These are phyloP conservation scores for Drosophila elegans DNA, from an alignment of 1,140 invertebrate genomes.

Conservation along the genomic window DNA sequence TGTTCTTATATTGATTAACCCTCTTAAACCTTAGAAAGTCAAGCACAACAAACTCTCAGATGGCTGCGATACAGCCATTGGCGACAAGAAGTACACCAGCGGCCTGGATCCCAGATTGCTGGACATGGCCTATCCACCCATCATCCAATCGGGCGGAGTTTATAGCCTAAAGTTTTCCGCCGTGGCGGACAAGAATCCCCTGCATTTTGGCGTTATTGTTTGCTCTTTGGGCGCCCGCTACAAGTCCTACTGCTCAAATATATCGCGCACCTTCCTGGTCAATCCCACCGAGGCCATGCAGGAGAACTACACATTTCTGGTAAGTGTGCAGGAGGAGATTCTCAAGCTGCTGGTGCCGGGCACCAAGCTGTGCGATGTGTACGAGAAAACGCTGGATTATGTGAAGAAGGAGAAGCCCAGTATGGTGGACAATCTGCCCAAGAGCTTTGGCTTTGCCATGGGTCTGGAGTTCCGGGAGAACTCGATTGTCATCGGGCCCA, in stretches of 20 bases:
- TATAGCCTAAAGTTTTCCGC: slow-evolving; percentile 99
- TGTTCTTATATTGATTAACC: neutral
- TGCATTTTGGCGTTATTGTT: slow-evolving; percentile 98
- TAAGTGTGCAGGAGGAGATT: slow-evolving; percentile 96
- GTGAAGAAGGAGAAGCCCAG: slow-evolving; percentile 95
- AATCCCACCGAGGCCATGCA: slow-evolving; percentile 94
- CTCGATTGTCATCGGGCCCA: slow-evolving; percentile 95
- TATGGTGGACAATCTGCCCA: slow-evolving; percentile 96
- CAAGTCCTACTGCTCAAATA: slow-evolving; percentile 99
- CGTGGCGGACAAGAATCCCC: slow-evolving; percentile 95
- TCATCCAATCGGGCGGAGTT: slow-evolving; percentile 98
- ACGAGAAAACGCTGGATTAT: slow-evolving; percentile 92
- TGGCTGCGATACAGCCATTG: slow-evolving; percentile 95
- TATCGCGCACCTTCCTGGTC: slow-evolving; percentile 98
- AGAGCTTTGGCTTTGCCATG: slow-evolving; percentile 98
- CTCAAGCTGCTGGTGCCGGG: slow-evolving; percentile 94
- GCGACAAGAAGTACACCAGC: slow-evolving; percentile 97
- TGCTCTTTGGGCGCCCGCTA: slow-evolving; percentile 97
- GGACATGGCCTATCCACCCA: slow-evolving; percentile 99
- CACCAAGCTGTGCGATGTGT: slow-evolving; percentile 94
- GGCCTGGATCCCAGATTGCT: slow-evolving; percentile 94
- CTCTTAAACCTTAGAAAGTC: slow-evolving; percentile 89
- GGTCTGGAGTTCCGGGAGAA: slow-evolving; percentile 99
- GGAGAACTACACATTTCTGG: slow-evolving; percentile 96
- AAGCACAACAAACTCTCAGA: slow-evolving; percentile 97